phyloP scores from a whole-genome alignment of 2,888 invertebrate genomes.

The Gryllus longicercus region DNA sequence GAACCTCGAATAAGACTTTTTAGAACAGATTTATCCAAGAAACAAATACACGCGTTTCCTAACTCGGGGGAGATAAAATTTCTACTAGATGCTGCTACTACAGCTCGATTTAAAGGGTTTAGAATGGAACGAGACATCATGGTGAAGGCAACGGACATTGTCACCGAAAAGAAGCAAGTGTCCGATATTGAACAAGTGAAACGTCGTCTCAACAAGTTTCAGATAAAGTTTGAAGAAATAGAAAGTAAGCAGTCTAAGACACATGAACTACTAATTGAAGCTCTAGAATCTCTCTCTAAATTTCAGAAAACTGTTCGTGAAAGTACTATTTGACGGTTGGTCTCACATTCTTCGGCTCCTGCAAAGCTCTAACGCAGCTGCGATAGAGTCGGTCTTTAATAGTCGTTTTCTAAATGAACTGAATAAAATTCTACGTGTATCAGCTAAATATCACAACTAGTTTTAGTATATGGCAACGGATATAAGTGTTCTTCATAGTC shows the following conservation, averaged over 20 bases:
- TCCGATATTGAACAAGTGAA: constrained; percentile 12
- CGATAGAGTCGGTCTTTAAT: too few relatives aligned
- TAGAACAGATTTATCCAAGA: not conserved
- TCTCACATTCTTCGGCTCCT: too few relatives aligned
- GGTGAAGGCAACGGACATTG: not conserved
- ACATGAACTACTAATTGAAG: not conserved
- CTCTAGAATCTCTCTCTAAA: not conserved
- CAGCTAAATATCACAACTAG: too few relatives aligned
- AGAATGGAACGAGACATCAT: not conserved
- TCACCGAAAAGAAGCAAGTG: not conserved
- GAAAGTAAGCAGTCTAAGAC: not conserved
- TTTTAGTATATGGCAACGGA: too few relatives aligned
- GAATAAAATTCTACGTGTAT: too few relatives aligned
- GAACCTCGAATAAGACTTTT: not conserved
- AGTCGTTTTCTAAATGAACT: too few relatives aligned
- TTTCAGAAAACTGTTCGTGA: not conserved
- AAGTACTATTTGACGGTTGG: not conserved
- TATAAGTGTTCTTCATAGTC: too few relatives aligned
- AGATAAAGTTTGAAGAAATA: not conserved
- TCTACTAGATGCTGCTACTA: constrained; percentile 4
- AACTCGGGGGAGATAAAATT: constrained; percentile 4
- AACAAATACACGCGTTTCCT: constrained; percentile 18
- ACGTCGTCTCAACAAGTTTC: not conserved
- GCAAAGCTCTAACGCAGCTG: too few relatives aligned
- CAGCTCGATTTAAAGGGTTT: not conserved